Evolutionary conservation across 2,113 vertebrate species (phyloP), one percentile per base, ranked within the genome.

Genomic region (Egretta garzetta): DNA sequence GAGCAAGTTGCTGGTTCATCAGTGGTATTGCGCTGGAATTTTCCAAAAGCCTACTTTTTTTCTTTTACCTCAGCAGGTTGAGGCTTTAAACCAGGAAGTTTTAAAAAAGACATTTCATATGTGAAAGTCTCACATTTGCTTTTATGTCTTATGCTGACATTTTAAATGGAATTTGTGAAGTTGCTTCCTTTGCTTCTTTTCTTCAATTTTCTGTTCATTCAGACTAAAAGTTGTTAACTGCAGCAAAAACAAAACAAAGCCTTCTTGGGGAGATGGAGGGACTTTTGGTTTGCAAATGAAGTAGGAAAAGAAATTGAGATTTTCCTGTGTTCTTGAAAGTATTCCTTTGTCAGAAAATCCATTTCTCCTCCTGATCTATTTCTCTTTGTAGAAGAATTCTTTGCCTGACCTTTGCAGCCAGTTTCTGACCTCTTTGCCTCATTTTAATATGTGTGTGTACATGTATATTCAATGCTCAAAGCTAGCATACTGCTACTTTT

Each of bases 381-480:
- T 91, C 39, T 87, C 52, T 94, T 87, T 95, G 90, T 68, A 75
- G 64, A 93, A 55, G n/a, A 93, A 67, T 91, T 93, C 74, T 87
- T 85, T 90, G 26, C 39, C 45, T 91, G 80, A 91, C 81, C 80
- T 87, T 96, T 93, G 52, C 70, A 90, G 43, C 52, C 80, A 72
- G 52, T 79, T 88, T 93, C 64, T 95, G 87, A 94, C 70, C 90
- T 87, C 62, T 85, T 87, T 68, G 24, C 27, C 49, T 87, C n/a
- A 82, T 85, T 95, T 93, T 68, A 96, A 82, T 87, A 49, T 19
- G 27, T 79, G 72, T 96, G 95, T 96, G 96, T 85, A 62, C 81
- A 96, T 94, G 84, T 94, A 94, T 96, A 97, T 96, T 95, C 91
- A 97, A 11, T 58, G 30, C 52, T 47, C 35, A 75, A 43, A 62